These are phyloP conservation scores for Scartelaos histophorus DNA, from an alignment of 2,113 vertebrate species.

Conservation along the genomic window DNA sequence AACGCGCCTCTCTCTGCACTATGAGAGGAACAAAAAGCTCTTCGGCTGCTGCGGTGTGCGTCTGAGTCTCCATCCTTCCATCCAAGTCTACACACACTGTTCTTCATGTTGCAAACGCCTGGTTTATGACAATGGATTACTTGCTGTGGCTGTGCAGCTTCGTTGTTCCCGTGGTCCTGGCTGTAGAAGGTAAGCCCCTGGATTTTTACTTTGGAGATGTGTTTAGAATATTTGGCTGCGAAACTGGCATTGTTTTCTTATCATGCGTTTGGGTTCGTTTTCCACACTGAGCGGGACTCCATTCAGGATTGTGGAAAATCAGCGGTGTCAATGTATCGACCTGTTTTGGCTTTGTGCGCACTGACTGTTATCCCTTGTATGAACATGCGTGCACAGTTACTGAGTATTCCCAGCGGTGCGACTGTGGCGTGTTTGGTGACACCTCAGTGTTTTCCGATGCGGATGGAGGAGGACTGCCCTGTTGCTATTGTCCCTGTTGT, in stretches of 20 bases:
- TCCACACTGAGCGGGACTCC: conserved; percentile 6
- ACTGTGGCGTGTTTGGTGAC: conserved; percentile 22
- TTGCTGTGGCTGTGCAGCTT: conserved; percentile 81
- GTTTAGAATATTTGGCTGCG: conserved; percentile 11
- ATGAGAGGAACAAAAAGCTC: conserved; percentile 50
- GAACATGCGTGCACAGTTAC: conserved; percentile 32
- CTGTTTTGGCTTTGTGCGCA: conserved; percentile 28
- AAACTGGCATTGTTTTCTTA: conserved; percentile 18
- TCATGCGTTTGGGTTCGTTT: not conserved
- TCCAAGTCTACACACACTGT: conserved; percentile 47
- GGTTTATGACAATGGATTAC: conserved; percentile 83
- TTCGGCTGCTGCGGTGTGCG: conserved; percentile 43
- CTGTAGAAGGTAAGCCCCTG: conserved; percentile 75
- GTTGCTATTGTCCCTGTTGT: conserved; percentile 71
- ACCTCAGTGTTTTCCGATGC: conserved; percentile 55
- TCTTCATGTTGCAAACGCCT: conserved; percentile 76
- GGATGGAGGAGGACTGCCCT: conserved; percentile 58
- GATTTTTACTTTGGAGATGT: conserved; percentile 31
- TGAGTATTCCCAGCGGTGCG: conserved; percentile 12
- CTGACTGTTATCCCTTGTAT: conserved; percentile 37
- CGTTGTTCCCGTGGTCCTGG: conserved; percentile 73
- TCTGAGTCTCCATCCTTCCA: conserved; percentile 56
- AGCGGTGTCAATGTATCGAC: conserved; percentile 23
- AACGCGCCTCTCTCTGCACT: conserved; percentile 10
- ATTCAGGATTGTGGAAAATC: conserved; percentile 19